Conservation (phyloP, 2,888 invertebrate species). For the Lamellibrachia satsuma region DNA sequence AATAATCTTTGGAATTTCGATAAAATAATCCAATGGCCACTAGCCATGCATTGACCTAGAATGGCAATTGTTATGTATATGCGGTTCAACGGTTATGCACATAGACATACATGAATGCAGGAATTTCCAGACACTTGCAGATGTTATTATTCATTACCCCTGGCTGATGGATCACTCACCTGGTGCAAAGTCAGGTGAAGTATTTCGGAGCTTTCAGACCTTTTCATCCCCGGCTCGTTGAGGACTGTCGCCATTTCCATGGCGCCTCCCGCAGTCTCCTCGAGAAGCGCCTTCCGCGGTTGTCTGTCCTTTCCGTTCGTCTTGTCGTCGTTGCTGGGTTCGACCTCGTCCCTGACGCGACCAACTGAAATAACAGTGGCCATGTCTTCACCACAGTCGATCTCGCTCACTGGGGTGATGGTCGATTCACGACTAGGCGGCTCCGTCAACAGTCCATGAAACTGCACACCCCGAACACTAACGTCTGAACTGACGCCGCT, state of each 20-base stretch:
- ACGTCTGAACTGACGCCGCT: background rate
- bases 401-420: background rate
- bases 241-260: conserved; percentile 34
- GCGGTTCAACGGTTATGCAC: background rate
- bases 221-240: conserved; percentile 34
- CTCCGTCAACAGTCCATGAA: background rate
- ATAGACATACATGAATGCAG: conserved; percentile 1
- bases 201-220: conserved; percentile 37
- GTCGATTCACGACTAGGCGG: background rate
- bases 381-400: background rate
- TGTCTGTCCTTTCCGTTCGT: background rate
- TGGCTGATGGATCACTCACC: conserved; percentile 25
- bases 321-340: background rate
- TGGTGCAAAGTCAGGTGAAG: conserved; percentile 37
- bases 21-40: no score
- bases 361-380: background rate
- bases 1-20: no score
- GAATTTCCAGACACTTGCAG: background rate
- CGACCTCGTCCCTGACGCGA: background rate
- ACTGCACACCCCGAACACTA: background rate
- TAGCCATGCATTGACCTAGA: no score
- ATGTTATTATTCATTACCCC: background rate
- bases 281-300: conserved; percentile 14
- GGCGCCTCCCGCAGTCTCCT: conserved; percentile 29
- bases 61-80: no score